Evolutionary conservation across 1,140 invertebrate species (phyloP).

Genomic region (Hyles vespertilio): DNA sequence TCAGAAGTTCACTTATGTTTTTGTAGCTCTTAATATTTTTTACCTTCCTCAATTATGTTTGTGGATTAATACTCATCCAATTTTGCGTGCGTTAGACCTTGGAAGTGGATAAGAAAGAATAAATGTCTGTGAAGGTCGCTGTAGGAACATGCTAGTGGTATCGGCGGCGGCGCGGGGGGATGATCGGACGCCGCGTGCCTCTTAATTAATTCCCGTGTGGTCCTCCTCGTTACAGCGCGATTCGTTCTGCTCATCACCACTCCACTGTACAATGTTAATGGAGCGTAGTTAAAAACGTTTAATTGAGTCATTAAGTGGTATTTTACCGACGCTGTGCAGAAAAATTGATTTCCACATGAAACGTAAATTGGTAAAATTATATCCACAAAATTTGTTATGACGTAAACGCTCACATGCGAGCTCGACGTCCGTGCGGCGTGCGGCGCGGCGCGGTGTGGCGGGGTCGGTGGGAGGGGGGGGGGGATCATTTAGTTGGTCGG

Average conservation of each 20-base stretch:
- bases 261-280: conserved; percentile 2
- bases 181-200: not conserved
- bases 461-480: not conserved
- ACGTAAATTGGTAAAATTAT: conserved; percentile 22
- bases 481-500: conserved; percentile 1
- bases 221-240: not conserved
- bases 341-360: conserved; percentile 16
- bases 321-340: conserved; percentile 9
- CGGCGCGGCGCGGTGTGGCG: not conserved
- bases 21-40: too few relatives aligned
- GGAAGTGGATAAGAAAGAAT: too few relatives aligned
- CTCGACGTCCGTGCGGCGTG: not conserved
- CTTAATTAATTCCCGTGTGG: conserved; percentile 8
- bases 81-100: too few relatives aligned
- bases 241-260: conserved; percentile 3
- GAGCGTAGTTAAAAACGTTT: conserved; percentile 8
- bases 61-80: too few relatives aligned
- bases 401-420: not conserved
- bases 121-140: too few relatives aligned
- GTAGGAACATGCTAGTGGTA: too few relatives aligned
- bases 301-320: conserved; percentile 15
- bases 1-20: too few relatives aligned
- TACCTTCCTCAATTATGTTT: too few relatives aligned
- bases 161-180: too few relatives aligned
- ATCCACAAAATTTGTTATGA: conserved; percentile 17